Evolutionary conservation across 2,113 vertebrate species (phyloP), one percentile per base, ranked within the genome.

Genomic region (Ciconia boyciana): DNA sequence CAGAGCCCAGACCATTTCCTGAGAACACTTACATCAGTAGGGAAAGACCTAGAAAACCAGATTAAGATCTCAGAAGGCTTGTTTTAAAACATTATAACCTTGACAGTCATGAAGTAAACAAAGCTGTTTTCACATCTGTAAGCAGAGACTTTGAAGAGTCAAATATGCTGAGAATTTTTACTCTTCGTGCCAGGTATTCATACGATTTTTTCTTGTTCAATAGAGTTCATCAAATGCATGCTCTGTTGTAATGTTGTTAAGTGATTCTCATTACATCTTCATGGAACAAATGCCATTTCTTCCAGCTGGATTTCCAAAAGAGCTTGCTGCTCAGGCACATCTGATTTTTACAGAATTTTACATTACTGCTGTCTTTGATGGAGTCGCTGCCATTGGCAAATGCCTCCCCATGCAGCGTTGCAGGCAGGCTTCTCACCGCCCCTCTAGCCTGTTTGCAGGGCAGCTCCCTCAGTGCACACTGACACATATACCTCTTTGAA

Each of bases 31-130:
- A 62, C 9, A 68, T 93, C 55, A 55, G 32, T 82, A 80, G 85
- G 55, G 26, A 80, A 92, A 90, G 54, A 70, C 39, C 80, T 68
- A 75, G 83, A 83, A 93, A 94, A 79, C 19, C 31, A 60, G 60
- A 76, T 83, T 22, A 85, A 52, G 76, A n/a, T 64, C 39, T 79
- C 74, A 69, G 77, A 83, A 80, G 66, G 24, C 49, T 87, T 93
- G 28, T 93, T 91, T 93, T 92, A 87, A 94, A 68, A 19, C 21
- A 20, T 55, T 54, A 61, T 80, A 87, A 82, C 36, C 43, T 25
- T 90, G 62, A 75, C 14, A 85, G 39, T 70, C 91, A 60, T 74
- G 79, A 89, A 87, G n/a, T 93, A 96, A 95, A 86, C 57, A 88
- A 94, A 91, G 29, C 11, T 92, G 70, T 81, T 93, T 89, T 52